Evolutionary conservation across 2,797 vertebrate genomes (phyloP), one percentile per base, ranked within the genome.

Genomic region (Pipistrellus pygmaeus): DNA sequence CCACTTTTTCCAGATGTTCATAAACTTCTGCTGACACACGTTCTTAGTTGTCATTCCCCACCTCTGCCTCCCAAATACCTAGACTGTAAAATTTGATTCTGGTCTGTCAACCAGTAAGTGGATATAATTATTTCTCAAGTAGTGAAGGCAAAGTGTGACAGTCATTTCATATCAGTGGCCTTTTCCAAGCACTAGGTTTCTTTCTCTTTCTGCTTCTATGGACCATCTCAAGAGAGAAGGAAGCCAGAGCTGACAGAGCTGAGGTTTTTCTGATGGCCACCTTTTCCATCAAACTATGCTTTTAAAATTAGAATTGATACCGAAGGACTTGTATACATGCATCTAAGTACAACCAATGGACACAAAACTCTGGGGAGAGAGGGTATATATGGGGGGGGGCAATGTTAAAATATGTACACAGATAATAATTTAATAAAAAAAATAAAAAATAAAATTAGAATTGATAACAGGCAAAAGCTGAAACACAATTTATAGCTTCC

Each of bases 11-110:
- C 62, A 80, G 68, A 77, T 46, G 62, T 84, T 69, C 71, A 44
- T 57, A 46, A 89, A 48, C 48, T 18, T 76, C 76, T 69, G 41
- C 71, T 25, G 25, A 64, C 30, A 84, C 35, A 1, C 44, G 75
- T 76, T 91, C 38, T 75, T 72, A 60, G 35, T 71, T 91, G 32
- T 77, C 53, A 82, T 57, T 83, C 48, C 3, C 27, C 0, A 1
- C 5, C 38, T 7, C 44, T 76, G 0, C 0, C 27, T 68, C 48
- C 76, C n/a, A 57, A 64, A 91, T 27, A 92, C 75, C 48, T 71
- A 89, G 92, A 95, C 86, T 96, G 18, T 89, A 89, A 95, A 93
- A 89, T 91, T 77, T 94, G 88, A 95, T 91, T 91, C 55, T 30
- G 81, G 23, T 18, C 32, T 68, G 38, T 83, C 86, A 95, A 89